A percentile compares a stretch with the other conserved stretches of the same genome.
Evolutionary conservation across 2,113 vertebrate species (phyloP).

Genomic region (Electrona antarctica): DNA sequence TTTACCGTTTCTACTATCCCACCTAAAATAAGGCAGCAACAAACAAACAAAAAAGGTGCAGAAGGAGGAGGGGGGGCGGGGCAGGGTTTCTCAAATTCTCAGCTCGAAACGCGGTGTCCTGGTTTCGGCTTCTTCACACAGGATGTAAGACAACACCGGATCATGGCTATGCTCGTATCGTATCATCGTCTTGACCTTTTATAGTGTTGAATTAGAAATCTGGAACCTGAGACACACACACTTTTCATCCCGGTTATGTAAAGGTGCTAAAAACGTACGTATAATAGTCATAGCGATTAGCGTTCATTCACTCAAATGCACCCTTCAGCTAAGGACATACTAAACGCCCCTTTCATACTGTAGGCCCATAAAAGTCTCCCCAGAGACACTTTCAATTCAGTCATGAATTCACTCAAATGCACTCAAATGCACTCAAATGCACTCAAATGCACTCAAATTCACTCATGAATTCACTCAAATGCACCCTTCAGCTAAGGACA

Average conservation of each 20-base stretch:
- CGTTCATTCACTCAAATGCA: too few species aligned
- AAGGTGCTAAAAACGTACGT: conserved; percentile 6
- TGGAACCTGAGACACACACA: neutral
- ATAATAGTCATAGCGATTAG: too few species aligned
- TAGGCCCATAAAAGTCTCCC: conserved; percentile 8
- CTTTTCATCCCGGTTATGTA: conserved; percentile 22
- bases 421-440: too few species aligned
- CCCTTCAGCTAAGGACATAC: too few species aligned
- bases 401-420: too few species aligned
- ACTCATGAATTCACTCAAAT: too few species aligned
- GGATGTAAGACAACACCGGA: conserved; percentile 48
- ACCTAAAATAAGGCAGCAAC: too few species aligned
- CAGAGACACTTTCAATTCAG: conserved; percentile 30
- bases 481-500: too few species aligned
- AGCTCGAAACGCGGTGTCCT: conserved; percentile 21
- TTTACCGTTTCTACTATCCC: too few species aligned
- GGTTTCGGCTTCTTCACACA: conserved; percentile 17
- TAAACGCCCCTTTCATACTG: too few species aligned
- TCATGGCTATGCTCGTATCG: neutral
- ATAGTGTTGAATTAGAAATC: conserved; percentile 1
- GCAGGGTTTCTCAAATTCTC: neutral
- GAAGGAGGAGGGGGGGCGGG: neutral
- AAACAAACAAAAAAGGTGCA: too few species aligned
- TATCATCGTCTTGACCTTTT: neutral
- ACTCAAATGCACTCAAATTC: too few species aligned